Evolutionary conservation across 2,888 invertebrate species (phyloP), one percentile per base, ranked within the genome.

Genomic region (Formica aserva): DNA sequence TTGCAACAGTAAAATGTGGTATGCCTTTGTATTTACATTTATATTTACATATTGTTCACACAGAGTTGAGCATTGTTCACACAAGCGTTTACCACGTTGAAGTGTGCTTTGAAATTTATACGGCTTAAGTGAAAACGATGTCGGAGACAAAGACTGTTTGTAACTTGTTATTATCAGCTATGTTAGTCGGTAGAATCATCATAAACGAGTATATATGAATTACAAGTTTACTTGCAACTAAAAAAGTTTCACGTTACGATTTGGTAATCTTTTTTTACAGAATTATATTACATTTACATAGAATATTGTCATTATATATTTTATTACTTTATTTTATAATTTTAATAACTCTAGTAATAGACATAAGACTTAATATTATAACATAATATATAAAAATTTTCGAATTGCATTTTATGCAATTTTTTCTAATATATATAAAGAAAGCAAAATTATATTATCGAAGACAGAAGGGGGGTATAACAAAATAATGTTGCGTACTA

Each of bases 21-120:
- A 32, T 32, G n/a, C 15, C 32, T 13, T 22, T 41, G 13, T 57
- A 78, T 78, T 67, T 78, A 60, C 78, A 69, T 69, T 15, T 41
- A 18, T 57, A 78, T 78, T 67, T 78, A 60, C 78, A 69, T 60
- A 60, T 69, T 78, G 69, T 78, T 80, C 60, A 26, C 60, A 71
- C 22, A 62, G 35, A 71, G 69, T 45, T 32, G 35, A 71, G 60
- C 35, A 48, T 80, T 69, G 48, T 18, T 78, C 60, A 22, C 22
- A 80, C 45, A 71, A 80, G 48, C 48, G 35, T 71, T 80, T 69
- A 80, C 78, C 15, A 29, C 32, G 78, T 77, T 66, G 55, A 66
- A 66, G 38, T 66, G 66, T n/a, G n/a, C 71, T 80, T 71, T 80
- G 69, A 80, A 69, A 80, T 80, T 80, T 71, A 48, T 62, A 80